Evolutionary conservation across 2,797 vertebrate genomes (phyloP), one percentile per base, ranked within the genome.

Genomic region (Decapterus maruadsi): DNA sequence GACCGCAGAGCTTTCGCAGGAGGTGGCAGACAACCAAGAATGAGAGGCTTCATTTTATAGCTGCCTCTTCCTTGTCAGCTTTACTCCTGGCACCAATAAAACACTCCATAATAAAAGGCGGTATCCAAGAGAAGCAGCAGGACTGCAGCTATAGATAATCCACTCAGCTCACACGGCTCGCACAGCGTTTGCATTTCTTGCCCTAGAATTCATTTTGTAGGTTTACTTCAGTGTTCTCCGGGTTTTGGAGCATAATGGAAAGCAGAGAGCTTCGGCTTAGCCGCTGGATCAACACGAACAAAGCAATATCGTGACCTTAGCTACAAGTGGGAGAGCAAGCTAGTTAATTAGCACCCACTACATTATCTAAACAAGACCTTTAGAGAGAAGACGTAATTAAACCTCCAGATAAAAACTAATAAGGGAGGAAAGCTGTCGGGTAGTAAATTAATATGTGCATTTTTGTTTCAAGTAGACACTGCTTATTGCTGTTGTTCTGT

Each of bases 101-200:
- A 94, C 93, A 94, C 91, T 93, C 90, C 93, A 94, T 93, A 95
- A 94, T 94, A 94, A 94, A 95, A 95, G 91, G 86, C 88, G 63
- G 82, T 88, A 92, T 90, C 85, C 92, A 85, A 74, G 81, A 89
- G 91, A 92, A 87, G 88, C 90, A 91, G 90, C 88, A 85, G 84
- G 90, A 90, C 89, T 87, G 89, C 87, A 80, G 88, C 93, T 86
- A 90, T 79, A 92, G 92, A 92, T 94, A 93, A 95, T 94, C 93
- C 93, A 89, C 88, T 87, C 79, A 79, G 91, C 91, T 93, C 90
- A 90, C 78, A 68, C 48, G 50, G 78, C 86, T 83, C 36, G 43
- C 85, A 74, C 83, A 81, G 81, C 71, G 80, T 88, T 94, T 89
- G 87, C 92, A 91, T 92, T 92, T 90, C 89, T 90, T 80, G 84